phyloP scores from a whole-genome alignment of 2,113 vertebrate species.

The Lathamus discolor region DNA sequence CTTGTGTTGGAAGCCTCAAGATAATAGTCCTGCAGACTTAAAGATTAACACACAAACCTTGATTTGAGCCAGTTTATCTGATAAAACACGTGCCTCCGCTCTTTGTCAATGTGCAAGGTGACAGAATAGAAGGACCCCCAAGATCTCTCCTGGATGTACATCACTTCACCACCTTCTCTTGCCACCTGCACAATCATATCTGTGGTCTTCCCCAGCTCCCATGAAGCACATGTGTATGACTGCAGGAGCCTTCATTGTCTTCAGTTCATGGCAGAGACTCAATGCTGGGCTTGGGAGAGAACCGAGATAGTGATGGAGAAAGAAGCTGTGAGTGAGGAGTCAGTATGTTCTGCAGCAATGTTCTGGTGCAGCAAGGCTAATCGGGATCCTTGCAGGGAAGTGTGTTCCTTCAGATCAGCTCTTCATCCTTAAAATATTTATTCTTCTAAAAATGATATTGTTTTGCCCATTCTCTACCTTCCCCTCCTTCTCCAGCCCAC shows the following conservation, averaged over 20 bases:
- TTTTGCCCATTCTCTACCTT: constrained; percentile 27
- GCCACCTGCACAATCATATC: not conserved
- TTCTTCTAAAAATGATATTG: not conserved
- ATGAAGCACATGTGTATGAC: not conserved
- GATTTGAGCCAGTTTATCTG: not conserved
- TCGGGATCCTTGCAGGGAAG: not conserved
- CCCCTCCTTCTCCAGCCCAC: not conserved
- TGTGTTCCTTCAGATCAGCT: not conserved
- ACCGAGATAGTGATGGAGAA: not conserved
- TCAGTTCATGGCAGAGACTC: not conserved
- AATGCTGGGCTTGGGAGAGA: not conserved
- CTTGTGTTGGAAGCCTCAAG: not conserved
- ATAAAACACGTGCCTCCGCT: not conserved
- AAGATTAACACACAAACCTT: not conserved
- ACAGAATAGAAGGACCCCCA: not conserved
- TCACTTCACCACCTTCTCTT: not conserved
- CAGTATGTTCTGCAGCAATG: not conserved
- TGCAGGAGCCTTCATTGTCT: not conserved
- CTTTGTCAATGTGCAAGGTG: rapidly evolving
- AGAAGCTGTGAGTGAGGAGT: not conserved
- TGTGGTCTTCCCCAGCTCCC: not conserved
- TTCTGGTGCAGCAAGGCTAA: not conserved
- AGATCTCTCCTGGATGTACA: not conserved
- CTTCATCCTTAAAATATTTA: not conserved
- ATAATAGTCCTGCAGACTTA: not conserved